Evolutionary conservation across 2,113 vertebrate genomes (phyloP), one percentile per base, ranked within the genome.

Genomic region (Labrus mixtus): DNA sequence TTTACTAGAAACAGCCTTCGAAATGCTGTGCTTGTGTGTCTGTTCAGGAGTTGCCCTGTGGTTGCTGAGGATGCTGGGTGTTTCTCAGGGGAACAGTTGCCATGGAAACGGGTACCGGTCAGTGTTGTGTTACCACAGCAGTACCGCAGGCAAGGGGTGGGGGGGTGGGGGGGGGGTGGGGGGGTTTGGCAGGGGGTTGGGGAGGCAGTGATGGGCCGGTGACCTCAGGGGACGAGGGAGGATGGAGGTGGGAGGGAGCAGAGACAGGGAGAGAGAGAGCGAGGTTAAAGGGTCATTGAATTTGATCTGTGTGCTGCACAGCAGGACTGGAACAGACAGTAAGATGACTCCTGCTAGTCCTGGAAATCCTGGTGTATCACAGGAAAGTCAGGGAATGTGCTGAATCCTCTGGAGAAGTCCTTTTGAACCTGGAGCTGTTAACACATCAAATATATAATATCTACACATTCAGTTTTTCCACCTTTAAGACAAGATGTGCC

Each of bases 91-190:
- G 91, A 90, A 76, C 57, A 66, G 92, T 93, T 91, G 74, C 92
- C 87, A 43, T 88, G 83, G 94, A 88, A 93, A 93, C 91, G 85
- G 87, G 78, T 90, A 91, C 86, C 89, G 87, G 87, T 94, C 90
- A 92, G 93, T 93, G 87, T 95, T 94, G 93, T 94, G 91, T 95
- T 94, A 92, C 94, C 87, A 89, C 93, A 81, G 92, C 78, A 90
- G 87, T 77, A 80, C 78, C 73, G 55, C 86, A 81, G 87, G 75
- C 70, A 10, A 63, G 83, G 81, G 65, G 39, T 55, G 67, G 33
- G 48, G 73, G 33, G 25, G n/a, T n/a, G n/a, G n/a, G 83, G 81
- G 65, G 39, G 59, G 67, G 33, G 48, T 68, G 33, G 25, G 33
- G 19, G 59, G 7, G 10, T 17, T 17, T 48, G 16, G 50, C 2